Conservation (phyloP, 2,797 vertebrate species). For the Argentina silus region DNA sequence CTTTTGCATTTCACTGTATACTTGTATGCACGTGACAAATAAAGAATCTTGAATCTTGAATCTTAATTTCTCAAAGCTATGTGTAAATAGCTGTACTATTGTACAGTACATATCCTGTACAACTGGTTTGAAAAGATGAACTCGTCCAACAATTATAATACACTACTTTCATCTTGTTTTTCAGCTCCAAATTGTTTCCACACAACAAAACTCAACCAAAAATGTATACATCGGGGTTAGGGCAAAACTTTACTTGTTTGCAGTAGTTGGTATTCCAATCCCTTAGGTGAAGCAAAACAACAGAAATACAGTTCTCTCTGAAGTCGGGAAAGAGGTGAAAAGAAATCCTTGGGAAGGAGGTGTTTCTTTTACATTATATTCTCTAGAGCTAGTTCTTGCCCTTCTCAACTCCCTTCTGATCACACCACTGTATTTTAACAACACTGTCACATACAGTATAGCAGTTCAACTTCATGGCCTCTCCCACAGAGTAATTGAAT, state of each 20-base stretch:
- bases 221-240: not conserved
- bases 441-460: constrained; percentile 45
- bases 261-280: constrained; percentile 55
- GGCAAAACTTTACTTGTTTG: constrained; percentile 47
- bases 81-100: too few relatives aligned
- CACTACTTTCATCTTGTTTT: too few relatives aligned
- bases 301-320: constrained; percentile 51
- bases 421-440: constrained; percentile 28
- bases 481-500: constrained; percentile 58
- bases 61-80: too few relatives aligned
- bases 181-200: too few relatives aligned
- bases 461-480: constrained; percentile 45
- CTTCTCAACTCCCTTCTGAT: constrained; percentile 33
- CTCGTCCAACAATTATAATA: too few relatives aligned
- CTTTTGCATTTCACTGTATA: too few relatives aligned
- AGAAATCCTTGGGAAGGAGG: constrained; percentile 34
- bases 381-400: constrained; percentile 37
- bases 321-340: constrained; percentile 46
- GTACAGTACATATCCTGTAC: too few relatives aligned
- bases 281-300: constrained; percentile 50
- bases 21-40: too few relatives aligned
- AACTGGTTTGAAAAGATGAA: too few relatives aligned
- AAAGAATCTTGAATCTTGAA: too few relatives aligned
- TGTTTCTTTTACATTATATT: constrained; percentile 41
- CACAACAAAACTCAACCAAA: not conserved